Base-by-base conservation (phyloP, 1,140 invertebrate species). In the Drosophila ohnishii region DNA sequence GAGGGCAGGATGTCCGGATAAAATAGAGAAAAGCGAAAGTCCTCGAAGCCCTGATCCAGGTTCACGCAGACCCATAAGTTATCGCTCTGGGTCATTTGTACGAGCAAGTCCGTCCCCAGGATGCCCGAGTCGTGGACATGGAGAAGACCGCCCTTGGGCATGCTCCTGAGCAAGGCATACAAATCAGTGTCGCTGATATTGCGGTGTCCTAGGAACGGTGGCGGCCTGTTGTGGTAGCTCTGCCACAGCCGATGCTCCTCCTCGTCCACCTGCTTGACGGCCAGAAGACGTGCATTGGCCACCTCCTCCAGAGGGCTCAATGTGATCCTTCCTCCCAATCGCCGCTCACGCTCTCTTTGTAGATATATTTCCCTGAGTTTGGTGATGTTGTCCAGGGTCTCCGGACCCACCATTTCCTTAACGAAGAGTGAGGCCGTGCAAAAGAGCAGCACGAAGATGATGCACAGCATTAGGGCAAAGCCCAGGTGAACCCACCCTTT, bases 101-200 rank as follows among this genome's bases (percentile, higher is more conserved):
- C 22, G 0, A 90, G 50, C 82, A 94, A 96, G 34, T 96, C 94
- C 0, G 92, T 85, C 1, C 94, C 94, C 4, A 93, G 92, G 11
- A 95, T 92, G 1, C 95, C 94, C 9, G 94, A 93, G 65, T 96
- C 95, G 75, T 97, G 96, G 0, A 94, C 92, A 82, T 97, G 96
- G 0, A 97, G 92, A 0, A 94, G 94, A 0, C 93, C 95, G 5
- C 96, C 96, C 93, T 95, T 95, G 1, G 95, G 95, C 92, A 96
- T 94, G 22, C 92, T 92, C 59, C 92, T 91, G 10, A 97, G 94
- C 7, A 96, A 92, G 40, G 93, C 80, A 72, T 95, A 97, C 0
- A 97, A 94, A 71, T 93, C 88, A 0, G 96, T 96, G 0, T 93
- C 75, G 5, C 94, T 93, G 30, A 96, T 95, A 5, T 93, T 69